phyloP scores from a whole-genome alignment of 2,888 invertebrate species.

The Leucoma salicis region DNA sequence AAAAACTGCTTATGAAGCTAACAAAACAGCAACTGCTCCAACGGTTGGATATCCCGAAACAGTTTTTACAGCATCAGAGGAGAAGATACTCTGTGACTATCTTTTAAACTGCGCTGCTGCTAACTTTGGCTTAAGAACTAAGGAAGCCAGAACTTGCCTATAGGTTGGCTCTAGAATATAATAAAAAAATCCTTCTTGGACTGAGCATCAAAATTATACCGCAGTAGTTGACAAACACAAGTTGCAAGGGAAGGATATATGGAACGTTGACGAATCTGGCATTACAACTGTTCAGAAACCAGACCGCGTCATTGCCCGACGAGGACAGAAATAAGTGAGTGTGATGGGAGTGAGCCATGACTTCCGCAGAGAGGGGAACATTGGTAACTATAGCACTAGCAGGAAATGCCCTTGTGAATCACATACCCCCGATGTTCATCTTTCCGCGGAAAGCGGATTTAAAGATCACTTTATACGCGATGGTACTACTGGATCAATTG shows the following conservation, averaged over 20 bases:
- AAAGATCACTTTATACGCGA: background rate
- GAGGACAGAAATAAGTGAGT: constrained; percentile 44
- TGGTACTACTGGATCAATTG: constrained; percentile 26
- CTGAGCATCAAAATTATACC: too few species aligned
- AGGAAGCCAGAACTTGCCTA: too few species aligned
- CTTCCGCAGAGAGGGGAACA: constrained; percentile 40
- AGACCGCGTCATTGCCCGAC: background rate
- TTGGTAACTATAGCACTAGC: constrained; percentile 25
- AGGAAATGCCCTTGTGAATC: background rate
- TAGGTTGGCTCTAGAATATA: too few species aligned
- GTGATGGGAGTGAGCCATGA: constrained; percentile 33
- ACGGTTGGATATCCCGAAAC: constrained; percentile 12
- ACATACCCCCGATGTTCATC: constrained; percentile 3
- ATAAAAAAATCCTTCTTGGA: too few species aligned
- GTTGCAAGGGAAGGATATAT: background rate
- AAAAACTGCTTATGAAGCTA: background rate
- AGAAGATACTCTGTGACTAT: too few species aligned
- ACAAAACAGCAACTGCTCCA: background rate
- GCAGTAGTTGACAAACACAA: background rate
- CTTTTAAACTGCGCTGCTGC: too few species aligned
- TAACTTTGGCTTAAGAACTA: too few species aligned
- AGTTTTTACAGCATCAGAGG: too few species aligned
- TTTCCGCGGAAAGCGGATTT: constrained; percentile 2
- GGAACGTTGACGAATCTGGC: constrained; percentile 5
- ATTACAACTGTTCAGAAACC: background rate